These are phyloP conservation scores for Himalopsyche tibetana DNA, from an alignment of 2,888 invertebrate species.

Conservation along the genomic window DNA sequence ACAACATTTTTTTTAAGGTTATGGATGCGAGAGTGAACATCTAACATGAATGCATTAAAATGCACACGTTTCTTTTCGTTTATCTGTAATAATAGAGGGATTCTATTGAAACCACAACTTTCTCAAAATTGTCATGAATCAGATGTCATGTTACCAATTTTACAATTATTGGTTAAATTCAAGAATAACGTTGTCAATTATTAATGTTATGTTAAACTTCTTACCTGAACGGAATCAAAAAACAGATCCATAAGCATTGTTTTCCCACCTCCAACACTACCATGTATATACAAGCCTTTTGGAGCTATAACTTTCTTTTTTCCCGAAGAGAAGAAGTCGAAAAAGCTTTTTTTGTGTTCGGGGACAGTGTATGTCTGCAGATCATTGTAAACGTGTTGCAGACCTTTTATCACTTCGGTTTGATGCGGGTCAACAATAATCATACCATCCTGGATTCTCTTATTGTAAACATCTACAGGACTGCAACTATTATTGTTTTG, in stretches of 20 bases:
- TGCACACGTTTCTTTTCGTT: conserved; percentile 89
- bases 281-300: conserved; percentile 91
- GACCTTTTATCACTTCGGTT: conserved; percentile 80
- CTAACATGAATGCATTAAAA: conserved; percentile 98
- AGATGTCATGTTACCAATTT: too few relatives aligned
- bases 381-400: conserved; percentile 83
- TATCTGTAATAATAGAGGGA: conserved; percentile 74
- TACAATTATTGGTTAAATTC: too few relatives aligned
- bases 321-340: conserved; percentile 70
- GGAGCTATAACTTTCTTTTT: conserved; percentile 76
- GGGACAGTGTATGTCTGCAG: conserved; percentile 77
- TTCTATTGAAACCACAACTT: conserved; percentile 39
- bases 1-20: conserved; percentile 83
- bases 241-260: conserved; percentile 99
- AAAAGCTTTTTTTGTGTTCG: conserved; percentile 68
- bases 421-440: conserved; percentile 85
- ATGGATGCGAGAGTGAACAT: conserved; percentile 94
- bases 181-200: too few relatives aligned
- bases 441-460: conserved; percentile 79
- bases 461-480: conserved; percentile 77
- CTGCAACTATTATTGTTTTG: conserved; percentile 65
- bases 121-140: not conserved
- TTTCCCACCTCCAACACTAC: conserved; percentile 96
- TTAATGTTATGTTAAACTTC: not conserved
- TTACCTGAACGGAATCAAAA: conserved; percentile 80